Evolutionary conservation across 64 coral and sea anemone species (phyloP).

Genomic region (Actinia equina): DNA sequence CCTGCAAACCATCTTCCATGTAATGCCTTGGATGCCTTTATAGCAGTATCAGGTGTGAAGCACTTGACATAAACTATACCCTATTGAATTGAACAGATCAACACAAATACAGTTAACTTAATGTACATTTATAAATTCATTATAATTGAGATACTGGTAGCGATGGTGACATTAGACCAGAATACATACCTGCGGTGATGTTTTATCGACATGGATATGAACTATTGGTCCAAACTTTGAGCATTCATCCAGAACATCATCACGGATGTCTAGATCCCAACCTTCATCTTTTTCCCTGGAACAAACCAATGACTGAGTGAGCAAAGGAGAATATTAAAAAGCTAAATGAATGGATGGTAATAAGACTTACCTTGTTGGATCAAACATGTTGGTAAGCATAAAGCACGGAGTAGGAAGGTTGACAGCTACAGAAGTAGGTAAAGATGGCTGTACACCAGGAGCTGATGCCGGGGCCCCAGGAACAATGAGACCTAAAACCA

Average conservation of each 20-base stretch:
- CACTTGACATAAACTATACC: constrained; percentile 96
- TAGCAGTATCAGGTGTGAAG: constrained; percentile 80
- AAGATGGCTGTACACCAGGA: constrained; percentile 45
- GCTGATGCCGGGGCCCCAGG: constrained; percentile 74
- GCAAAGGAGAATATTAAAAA: background rate
- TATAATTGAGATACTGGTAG: background rate
- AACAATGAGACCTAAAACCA: constrained; percentile 64
- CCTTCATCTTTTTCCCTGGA: constrained; percentile 86
- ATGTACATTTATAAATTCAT: too few species aligned
- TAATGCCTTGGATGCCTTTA: constrained; percentile 73
- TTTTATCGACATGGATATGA: constrained; percentile 95
- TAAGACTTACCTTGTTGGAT: constrained; percentile 90
- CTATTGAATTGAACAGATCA: constrained; percentile 27
- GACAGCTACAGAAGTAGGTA: constrained; percentile 63
- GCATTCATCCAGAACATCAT: constrained; percentile 95
- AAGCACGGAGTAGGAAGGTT: constrained; percentile 90
- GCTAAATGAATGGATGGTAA: background rate
- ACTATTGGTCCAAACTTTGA: constrained; percentile 91
- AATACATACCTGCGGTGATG: constrained; percentile 63
- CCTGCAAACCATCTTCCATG: constrained; percentile 98
- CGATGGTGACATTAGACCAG: background rate
- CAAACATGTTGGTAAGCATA: constrained; percentile 98
- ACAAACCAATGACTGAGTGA: background rate
- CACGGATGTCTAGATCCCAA: constrained; percentile 91
- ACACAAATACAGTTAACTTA: background rate